Evolutionary conservation across 1,140 invertebrate species (phyloP).

Genomic region (Choristoneura fumiferana): DNA sequence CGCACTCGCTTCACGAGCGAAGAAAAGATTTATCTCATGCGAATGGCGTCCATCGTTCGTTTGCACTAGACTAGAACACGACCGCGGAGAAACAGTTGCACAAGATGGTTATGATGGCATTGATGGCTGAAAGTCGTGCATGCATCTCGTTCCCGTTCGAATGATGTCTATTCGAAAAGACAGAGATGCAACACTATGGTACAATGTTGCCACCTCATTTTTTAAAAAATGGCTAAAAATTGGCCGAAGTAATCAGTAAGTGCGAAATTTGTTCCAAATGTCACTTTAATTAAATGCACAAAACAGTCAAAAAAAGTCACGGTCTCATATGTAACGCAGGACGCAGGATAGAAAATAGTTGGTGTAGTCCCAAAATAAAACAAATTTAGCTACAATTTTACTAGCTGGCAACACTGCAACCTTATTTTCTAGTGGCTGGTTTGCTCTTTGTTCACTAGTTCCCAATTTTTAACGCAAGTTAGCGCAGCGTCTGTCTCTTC

Average conservation of each 20-base stretch:
- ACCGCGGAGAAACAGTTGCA: conserved; percentile 77
- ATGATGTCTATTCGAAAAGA: conserved; percentile 35
- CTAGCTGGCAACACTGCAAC: no score
- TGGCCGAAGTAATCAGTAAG: no score
- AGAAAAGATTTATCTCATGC: conserved; percentile 70
- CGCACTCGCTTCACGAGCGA: conserved; percentile 53
- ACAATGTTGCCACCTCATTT: no score
- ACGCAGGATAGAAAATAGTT: no score
- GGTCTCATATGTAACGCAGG: no score
- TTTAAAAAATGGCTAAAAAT: no score
- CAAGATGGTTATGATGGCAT: conserved; percentile 77
- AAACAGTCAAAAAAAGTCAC: no score
- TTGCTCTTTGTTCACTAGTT: conserved; percentile 74
- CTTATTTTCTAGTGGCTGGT: conserved; percentile 71
- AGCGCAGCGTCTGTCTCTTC: conserved; percentile 34
- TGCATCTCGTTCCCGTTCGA: conserved; percentile 55
- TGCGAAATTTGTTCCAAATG: no score
- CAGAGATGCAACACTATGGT: conserved; percentile 73
- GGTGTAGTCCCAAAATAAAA: no score
- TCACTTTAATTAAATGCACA: no score
- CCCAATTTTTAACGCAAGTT: conserved; percentile 51
- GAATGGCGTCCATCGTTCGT: conserved; percentile 78
- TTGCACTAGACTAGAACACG: conserved; percentile 75
- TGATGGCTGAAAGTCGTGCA: conserved; percentile 67
- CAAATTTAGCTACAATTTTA: no score